A percentile compares a stretch with the other conserved stretches of the same genome.
These are phyloP conservation scores for Gymnoscopelus microlampas DNA, from an alignment of 2,797 vertebrate species.

Conservation along the genomic window DNA sequence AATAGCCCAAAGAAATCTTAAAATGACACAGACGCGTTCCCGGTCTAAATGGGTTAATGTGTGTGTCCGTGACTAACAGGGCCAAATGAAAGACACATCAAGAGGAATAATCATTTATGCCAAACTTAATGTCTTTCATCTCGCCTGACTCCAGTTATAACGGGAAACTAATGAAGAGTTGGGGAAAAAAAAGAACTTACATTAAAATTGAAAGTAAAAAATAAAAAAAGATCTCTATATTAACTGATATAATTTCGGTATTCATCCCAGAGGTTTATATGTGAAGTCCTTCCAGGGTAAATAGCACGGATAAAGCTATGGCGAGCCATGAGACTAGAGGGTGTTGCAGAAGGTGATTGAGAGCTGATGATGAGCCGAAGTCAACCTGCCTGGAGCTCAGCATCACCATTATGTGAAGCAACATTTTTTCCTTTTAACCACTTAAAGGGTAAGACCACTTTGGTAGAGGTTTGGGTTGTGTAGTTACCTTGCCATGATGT, in stretches of 20 bases:
- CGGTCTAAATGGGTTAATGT: slow-evolving; percentile 28
- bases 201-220: slow-evolving; percentile 18
- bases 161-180: slow-evolving; percentile 30
- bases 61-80: slow-evolving; percentile 64
- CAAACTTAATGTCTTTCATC: slow-evolving; percentile 52
- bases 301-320: slow-evolving; percentile 12
- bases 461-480: too few relatives aligned
- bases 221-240: slow-evolving; percentile 32
- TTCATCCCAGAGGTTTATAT: neutral
- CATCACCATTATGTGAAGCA: neutral
- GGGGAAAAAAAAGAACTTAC: too few relatives aligned
- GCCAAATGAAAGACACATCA: slow-evolving; percentile 59
- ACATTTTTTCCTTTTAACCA: neutral
- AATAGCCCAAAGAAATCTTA: too few relatives aligned
- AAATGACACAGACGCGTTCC: too few relatives aligned
- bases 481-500: too few relatives aligned
- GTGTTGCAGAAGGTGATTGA: neutral
- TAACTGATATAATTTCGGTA: slow-evolving; percentile 28
- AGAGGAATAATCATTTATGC: slow-evolving; percentile 36
- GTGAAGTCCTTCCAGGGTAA: slow-evolving; percentile 18
- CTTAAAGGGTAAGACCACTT: too few relatives aligned
- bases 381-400: slow-evolving; percentile 26
- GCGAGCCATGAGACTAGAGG: slow-evolving; percentile 4
- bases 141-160: slow-evolving; percentile 32
- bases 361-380: slow-evolving; percentile 18